A percentile compares a stretch with the other conserved stretches of the same genome.
Conservation (phyloP, 2,113 vertebrate species). For the Paramormyrops kingsleyae region DNA sequence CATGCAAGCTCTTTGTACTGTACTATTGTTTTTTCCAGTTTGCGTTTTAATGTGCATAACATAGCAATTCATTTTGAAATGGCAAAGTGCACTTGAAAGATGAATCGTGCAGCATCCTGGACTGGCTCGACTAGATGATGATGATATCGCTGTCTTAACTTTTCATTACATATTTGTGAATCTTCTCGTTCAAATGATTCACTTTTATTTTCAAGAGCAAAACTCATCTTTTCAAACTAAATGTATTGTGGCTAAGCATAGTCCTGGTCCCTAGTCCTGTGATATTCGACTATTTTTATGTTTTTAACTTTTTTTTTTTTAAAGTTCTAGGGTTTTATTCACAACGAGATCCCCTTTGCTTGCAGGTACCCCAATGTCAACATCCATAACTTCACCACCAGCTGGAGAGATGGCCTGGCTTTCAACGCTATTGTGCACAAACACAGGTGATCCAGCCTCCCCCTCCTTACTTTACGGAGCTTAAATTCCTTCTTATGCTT, state of each 20-base stretch:
- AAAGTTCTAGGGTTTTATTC: neutral
- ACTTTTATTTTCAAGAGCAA: neutral
- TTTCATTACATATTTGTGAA: neutral
- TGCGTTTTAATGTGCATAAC: neutral
- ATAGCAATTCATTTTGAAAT: neutral
- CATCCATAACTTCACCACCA: constrained; percentile 92
- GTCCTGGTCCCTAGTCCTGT: neutral
- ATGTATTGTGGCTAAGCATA: neutral
- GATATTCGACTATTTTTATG: neutral
- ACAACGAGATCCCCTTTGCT: constrained; percentile 16
- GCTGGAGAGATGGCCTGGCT: constrained; percentile 87
- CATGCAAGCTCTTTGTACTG: neutral
- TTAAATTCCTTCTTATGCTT: neutral
- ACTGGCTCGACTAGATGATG: neutral
- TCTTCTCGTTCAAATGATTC: neutral
- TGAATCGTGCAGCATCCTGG: neutral
- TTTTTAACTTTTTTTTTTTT: neutral
- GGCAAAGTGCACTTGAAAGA: neutral
- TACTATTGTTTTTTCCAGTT: neutral
- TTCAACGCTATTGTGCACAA: constrained; percentile 92
- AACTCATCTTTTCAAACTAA: neutral
- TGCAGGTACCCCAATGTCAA: constrained; percentile 88
- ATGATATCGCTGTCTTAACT: neutral
- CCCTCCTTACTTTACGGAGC: neutral
- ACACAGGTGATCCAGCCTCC: constrained; percentile 71